Evolutionary conservation across 2,888 invertebrate species (phyloP).

Genomic region (Spisula subtruncata): DNA sequence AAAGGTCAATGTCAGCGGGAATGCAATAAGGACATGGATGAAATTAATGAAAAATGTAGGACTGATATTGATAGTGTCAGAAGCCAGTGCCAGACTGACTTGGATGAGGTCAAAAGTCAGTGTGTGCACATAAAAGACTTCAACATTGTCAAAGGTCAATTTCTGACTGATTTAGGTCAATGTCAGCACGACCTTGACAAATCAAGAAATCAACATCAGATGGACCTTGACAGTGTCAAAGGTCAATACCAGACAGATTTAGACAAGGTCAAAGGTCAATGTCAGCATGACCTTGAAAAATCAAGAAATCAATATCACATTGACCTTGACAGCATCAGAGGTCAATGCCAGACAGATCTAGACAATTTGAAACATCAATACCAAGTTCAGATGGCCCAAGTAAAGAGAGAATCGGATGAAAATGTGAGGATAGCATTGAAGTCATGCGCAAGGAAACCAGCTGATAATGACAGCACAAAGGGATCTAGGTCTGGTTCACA

Average conservation of each 20-base stretch:
- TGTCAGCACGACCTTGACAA: conserved; percentile 17
- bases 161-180: not conserved
- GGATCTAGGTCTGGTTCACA: not conserved
- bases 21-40: too few species aligned
- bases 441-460: not conserved
- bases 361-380: not conserved
- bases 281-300: not conserved
- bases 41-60: not conserved
- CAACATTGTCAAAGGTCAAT: not conserved
- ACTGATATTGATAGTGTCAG: not conserved
- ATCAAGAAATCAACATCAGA: not conserved
- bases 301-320: conserved; percentile 21
- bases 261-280: conserved; percentile 11
- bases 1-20: too few species aligned
- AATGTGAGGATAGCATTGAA: not conserved
- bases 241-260: conserved; percentile 1
- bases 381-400: not conserved
- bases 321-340: conserved; percentile 4
- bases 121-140: too few species aligned
- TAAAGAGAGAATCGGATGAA: not conserved
- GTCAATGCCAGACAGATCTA: not conserved
- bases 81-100: not conserved
- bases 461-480: not conserved
- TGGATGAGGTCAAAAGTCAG: not conserved
- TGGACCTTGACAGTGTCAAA: conserved; percentile 24